Base-by-base conservation (phyloP, 2,888 invertebrate genomes). In the Callyntrura sp. region DNA sequence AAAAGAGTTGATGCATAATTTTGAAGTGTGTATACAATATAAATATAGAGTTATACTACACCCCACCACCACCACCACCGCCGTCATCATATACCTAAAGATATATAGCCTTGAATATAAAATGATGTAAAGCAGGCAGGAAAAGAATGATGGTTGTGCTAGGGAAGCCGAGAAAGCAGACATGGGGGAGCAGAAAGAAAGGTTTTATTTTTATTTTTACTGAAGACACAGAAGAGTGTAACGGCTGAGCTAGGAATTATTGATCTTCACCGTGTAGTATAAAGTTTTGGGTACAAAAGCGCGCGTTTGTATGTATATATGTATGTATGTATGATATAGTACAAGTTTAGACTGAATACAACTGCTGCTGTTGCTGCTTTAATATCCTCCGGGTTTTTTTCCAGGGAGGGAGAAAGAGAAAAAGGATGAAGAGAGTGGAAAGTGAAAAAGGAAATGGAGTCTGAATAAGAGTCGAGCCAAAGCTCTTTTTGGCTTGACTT, bases 231-330 rank as follows among this genome's bases (percentile, higher is more conserved):
- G 85, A 85, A 90, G 88, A 88, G 90, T 88, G 76, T 90, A 92
- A 91, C 90, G 92, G 90, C 91, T 90, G 92, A 90, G 88, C 85
- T 92, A 90, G 91, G 86, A 91, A 91, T 85, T 91, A 92, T 92
- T 92, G 92, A 92, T 92, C 90, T 90, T 84, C 68, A 78, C 78
- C 68, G 70, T 84, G 48, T 11, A 62, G 48, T 28, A 68, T 48
- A 12, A 51, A 2, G 17, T 79, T 5, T 28, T n/a, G 20, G 68
- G 55, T 70, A 51, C 51, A 73, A 62, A 48, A 79, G 14, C n/a
- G 35, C 14, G n/a, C 35, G 35, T 35, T 70, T 43, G 68, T 70
- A 25, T 65, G 14, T 45, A 57, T 60, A 43, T 60, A 43, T 65
- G 70, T 57, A 78, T 35, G 28, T 57, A 55, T 48, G n/a, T n/a